phyloP scores from a whole-genome alignment of 2,888 invertebrate species.

The Parascotia fuliginaria region DNA sequence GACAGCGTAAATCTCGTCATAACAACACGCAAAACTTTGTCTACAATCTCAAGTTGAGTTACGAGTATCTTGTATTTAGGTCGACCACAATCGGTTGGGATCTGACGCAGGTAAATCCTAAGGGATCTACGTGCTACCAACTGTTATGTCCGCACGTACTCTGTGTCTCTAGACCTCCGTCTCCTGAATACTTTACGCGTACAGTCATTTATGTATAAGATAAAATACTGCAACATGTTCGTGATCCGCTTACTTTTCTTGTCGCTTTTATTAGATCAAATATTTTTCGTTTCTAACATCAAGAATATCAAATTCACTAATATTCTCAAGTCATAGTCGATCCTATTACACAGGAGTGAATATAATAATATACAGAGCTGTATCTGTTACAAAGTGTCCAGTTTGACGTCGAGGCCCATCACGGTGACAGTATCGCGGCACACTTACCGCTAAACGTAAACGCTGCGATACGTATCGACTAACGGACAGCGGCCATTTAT shows the following conservation, averaged over 20 bases:
- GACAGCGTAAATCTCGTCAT: conserved; percentile 44
- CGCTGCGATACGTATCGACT: conserved; percentile 45
- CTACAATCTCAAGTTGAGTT: conserved; percentile 32
- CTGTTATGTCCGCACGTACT: conserved; percentile 15
- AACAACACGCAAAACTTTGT: conserved; percentile 42
- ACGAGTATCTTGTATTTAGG: conserved; percentile 35
- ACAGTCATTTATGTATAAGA: conserved; percentile 13
- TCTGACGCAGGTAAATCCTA: conserved; percentile 55
- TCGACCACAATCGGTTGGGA: conserved; percentile 46
- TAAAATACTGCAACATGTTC: conserved; percentile 9
- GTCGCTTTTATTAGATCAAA: conserved; percentile 14
- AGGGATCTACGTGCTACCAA: conserved; percentile 45
- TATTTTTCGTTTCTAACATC: conserved; percentile 21
- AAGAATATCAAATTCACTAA: conserved; percentile 15
- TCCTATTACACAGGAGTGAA: conserved; percentile 14
- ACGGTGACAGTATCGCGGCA: conserved; percentile 39
- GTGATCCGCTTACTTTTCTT: conserved; percentile 11
- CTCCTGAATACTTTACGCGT: conserved; percentile 9
- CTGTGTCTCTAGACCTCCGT: conserved; percentile 5
- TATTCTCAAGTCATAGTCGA: conserved; percentile 13
- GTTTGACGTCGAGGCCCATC: conserved; percentile 35
- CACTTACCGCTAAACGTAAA: conserved; percentile 46
- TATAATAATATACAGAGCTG: conserved; percentile 21
- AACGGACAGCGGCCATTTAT: conserved; percentile 41
- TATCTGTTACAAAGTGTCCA: conserved; percentile 31